phyloP scores from a whole-genome alignment of 2,888 invertebrate genomes.

The Drosophila anomalata region DNA sequence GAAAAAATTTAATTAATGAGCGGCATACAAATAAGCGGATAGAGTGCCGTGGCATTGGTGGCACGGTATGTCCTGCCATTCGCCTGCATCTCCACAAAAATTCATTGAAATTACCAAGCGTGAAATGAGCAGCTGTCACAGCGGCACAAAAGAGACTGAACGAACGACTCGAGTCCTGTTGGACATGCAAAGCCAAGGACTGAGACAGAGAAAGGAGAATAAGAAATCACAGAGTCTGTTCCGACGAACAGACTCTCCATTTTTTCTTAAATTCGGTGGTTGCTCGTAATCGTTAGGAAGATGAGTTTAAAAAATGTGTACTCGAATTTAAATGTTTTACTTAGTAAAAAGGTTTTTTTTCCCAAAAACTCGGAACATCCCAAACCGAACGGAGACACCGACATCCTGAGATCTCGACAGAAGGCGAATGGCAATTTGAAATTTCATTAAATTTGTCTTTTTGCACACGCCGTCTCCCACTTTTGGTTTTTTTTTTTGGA shows the following conservation, averaged over 20 bases:
- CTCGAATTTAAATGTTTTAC: too few relatives aligned
- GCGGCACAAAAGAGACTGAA: conserved; percentile 66
- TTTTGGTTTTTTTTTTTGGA: conserved; percentile 17
- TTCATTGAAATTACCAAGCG: conserved; percentile 79
- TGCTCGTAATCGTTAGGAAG: too few relatives aligned
- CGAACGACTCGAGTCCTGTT: conserved; percentile 28
- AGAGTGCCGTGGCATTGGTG: conserved; percentile 33
- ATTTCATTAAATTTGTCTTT: conserved; percentile 77
- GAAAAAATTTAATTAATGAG: conserved; percentile 67
- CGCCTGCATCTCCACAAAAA: conserved; percentile 50
- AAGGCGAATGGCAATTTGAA: conserved; percentile 73
- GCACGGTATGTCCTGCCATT: conserved; percentile 30
- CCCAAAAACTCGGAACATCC: conserved; percentile 7
- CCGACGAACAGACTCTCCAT: conserved; percentile 3
- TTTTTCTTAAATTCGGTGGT: neutral
- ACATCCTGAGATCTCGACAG: conserved; percentile 53
- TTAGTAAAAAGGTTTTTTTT: too few relatives aligned
- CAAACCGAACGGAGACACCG: conserved; percentile 15
- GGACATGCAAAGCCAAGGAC: conserved; percentile 47
- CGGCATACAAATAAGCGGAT: conserved; percentile 54
- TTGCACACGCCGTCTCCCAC: conserved; percentile 44
- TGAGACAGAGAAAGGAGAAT: conserved; percentile 28
- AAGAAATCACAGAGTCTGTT: conserved; percentile 7
- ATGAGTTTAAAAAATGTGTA: too few relatives aligned
- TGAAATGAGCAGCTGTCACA: conserved; percentile 79